These are phyloP conservation scores for Lasius fuliginosus DNA, from an alignment of 2,888 invertebrate species.

Conservation along the genomic window DNA sequence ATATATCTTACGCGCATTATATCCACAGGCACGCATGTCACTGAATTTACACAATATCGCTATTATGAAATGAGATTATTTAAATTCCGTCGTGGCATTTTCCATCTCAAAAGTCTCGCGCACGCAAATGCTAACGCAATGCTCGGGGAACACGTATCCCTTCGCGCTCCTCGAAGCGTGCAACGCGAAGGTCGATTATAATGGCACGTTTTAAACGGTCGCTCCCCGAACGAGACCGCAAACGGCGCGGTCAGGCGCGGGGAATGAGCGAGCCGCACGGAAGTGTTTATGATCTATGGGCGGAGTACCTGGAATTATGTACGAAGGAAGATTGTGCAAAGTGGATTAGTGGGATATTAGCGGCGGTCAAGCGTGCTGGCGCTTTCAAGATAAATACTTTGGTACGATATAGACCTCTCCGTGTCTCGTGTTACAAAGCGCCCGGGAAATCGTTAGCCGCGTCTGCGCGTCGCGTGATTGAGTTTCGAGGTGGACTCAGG, in stretches of 20 bases:
- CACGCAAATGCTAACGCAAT: constrained; percentile 18
- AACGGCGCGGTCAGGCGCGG: constrained; percentile 1
- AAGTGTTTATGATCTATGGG: constrained; percentile 56
- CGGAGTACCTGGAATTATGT: constrained; percentile 49
- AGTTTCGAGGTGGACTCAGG: constrained; percentile 13
- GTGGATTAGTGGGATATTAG: constrained; percentile 60
- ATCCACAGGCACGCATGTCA: not conserved
- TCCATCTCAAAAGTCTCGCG: not conserved
- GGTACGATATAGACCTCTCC: constrained; percentile 39
- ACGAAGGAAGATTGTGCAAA: constrained; percentile 59
- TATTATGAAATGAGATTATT: not conserved
- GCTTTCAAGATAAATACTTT: constrained; percentile 59
- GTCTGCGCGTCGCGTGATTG: constrained; percentile 56
- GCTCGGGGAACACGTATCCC: not conserved
- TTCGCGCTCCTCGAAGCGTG: constrained; percentile 13
- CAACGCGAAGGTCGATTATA: constrained; percentile 54
- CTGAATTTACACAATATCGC: not conserved
- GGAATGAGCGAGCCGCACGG: constrained; percentile 38
- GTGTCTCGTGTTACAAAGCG: constrained; percentile 54
- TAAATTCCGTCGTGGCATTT: not conserved
- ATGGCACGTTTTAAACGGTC: constrained; percentile 46
- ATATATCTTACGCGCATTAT: not conserved
- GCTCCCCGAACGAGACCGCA: constrained; percentile 21
- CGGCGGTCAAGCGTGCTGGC: constrained; percentile 55
- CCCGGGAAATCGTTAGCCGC: constrained; percentile 50